Base-by-base conservation (phyloP, 2,888 invertebrate genomes). In the Pogonocherus hispidulus region DNA sequence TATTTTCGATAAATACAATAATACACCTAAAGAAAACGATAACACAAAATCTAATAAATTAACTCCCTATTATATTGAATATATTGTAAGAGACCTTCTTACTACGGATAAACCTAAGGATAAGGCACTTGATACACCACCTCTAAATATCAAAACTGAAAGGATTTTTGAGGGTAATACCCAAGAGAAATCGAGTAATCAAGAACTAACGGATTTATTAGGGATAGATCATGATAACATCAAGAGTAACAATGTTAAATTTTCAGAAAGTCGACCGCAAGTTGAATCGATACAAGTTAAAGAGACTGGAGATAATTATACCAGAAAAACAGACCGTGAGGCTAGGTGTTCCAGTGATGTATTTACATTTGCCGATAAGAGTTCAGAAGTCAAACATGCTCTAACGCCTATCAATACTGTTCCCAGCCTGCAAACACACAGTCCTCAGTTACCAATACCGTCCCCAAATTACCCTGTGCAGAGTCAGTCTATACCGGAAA, bases 391-490 rank as follows among this genome's bases (percentile, higher is more conserved):
- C 54, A 84, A 83, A 74, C 84, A 84, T 66, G 83, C 84, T 6
- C 77, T 78, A 27, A 83, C 84, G 16, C 84, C 84, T 11, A 66
- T 74, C 6, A 72, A 67, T 18, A 71, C 72, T 8, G 76, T 75
- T 67, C 74, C 79, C 14, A 74, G 66, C 63, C 79, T 81, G 62
- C 80, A 83, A 69, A 82, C 82, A 44, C 82, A 83, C 73, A 84
- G 83, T 69, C 84, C 84, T 19, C 84, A 85, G 71, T 73, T 84
- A 71, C 84, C 85, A 27, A 76, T 81, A 54, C 83, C 84, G 32
- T 84, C 85, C 19, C 84, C 84, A 3, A 84, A 82, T 68, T 84
- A 84, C 77, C 85, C 83, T 22, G 77, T 83, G 64, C 82, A 81
- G 75, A 80, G 78, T 23, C 78, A 78, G 69, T 71, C 57, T 55